Conservation (phyloP, 2,113 vertebrate species). For the Pelusios castaneus region DNA sequence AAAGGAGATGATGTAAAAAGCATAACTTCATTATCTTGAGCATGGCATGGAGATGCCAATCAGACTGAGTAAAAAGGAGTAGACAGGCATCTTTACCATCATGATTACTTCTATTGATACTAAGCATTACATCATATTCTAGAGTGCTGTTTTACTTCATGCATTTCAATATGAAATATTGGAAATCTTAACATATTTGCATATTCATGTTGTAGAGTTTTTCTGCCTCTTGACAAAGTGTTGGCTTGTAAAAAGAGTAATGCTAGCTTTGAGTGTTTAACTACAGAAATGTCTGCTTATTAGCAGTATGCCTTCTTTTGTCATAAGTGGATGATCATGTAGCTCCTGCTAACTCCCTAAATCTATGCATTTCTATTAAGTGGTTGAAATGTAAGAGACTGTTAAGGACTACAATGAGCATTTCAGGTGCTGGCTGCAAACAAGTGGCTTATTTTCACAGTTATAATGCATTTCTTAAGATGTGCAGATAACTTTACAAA, state of each 20-base stretch:
- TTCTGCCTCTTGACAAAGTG: not conserved
- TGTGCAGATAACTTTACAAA: constrained; percentile 49
- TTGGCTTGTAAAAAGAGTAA: constrained; percentile 49
- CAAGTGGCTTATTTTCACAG: constrained; percentile 44
- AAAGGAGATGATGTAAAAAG: not conserved
- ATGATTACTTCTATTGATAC: not conserved
- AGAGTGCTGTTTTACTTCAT: constrained; percentile 17
- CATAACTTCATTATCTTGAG: not conserved
- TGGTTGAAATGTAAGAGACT: constrained; percentile 43
- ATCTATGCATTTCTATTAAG: constrained; percentile 64
- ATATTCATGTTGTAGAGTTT: not conserved
- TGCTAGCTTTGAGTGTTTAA: constrained; percentile 47
- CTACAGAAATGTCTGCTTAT: constrained; percentile 46
- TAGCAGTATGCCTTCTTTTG: constrained; percentile 57
- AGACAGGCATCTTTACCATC: not conserved
- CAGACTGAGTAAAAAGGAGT: not conserved
- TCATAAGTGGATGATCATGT: constrained; percentile 52
- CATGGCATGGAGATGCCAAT: constrained; percentile 24
- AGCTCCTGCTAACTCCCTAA: constrained; percentile 52
- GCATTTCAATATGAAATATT: not conserved
- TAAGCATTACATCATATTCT: not conserved
- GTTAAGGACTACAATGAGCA: constrained; percentile 43
- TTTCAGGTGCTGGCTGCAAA: constrained; percentile 55
- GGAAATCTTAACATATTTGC: constrained; percentile 20
- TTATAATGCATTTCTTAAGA: constrained; percentile 49